Evolutionary conservation across 1,140 invertebrate genomes (phyloP).

Genomic region (Ips nitidus): DNA sequence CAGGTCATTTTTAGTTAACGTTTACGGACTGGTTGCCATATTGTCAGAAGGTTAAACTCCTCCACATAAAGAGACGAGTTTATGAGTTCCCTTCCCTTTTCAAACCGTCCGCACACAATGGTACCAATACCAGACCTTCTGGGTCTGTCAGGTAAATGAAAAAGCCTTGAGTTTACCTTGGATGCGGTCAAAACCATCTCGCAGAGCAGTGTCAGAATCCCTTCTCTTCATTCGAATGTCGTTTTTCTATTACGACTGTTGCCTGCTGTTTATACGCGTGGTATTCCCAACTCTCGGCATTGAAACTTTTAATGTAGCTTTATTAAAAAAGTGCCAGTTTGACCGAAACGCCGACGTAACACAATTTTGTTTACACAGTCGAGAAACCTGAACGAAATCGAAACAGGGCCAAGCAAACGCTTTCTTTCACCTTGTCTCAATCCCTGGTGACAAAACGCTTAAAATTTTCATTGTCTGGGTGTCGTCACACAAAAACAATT

Average conservation of each 20-base stretch:
- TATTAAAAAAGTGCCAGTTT: too few species aligned
- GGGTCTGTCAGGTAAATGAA: constrained; percentile 26
- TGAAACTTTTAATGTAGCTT: too few species aligned
- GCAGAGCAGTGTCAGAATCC: constrained; percentile 18
- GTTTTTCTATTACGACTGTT: constrained; percentile 20
- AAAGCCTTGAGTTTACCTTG: constrained; percentile 24
- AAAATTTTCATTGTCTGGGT: constrained; percentile 25
- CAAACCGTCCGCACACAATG: constrained; percentile 9
- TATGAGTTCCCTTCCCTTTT: too few species aligned
- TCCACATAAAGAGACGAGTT: neutral
- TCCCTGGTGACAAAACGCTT: constrained; percentile 25
- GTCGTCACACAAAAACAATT: constrained; percentile 23
- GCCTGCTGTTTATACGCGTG: constrained; percentile 16
- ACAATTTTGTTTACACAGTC: too few species aligned
- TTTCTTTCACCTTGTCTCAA: constrained; percentile 28
- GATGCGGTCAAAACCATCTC: constrained; percentile 25
- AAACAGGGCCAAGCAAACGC: constrained; percentile 12
- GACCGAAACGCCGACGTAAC: too few species aligned
- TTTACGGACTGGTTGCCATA: neutral
- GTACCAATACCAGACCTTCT: constrained; percentile 16
- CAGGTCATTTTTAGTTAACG: too few species aligned
- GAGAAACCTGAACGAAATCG: neutral
- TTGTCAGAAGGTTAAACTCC: constrained; percentile 20
- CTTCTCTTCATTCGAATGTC: constrained; percentile 18
- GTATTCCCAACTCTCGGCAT: neutral